Conservation (phyloP, 2,888 invertebrate genomes). For the Acleris laterana region DNA sequence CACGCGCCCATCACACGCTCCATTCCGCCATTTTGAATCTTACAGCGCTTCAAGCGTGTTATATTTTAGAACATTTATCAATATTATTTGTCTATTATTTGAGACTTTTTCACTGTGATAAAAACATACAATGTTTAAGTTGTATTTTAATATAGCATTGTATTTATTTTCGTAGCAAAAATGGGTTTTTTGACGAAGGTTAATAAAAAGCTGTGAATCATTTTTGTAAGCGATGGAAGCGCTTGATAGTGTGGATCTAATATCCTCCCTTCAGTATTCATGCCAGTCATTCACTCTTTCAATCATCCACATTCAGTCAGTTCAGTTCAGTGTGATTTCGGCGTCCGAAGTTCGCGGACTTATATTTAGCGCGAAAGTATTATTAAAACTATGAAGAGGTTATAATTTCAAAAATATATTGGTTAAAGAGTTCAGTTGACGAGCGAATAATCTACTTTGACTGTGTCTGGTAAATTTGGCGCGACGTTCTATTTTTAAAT, state of each 20-base stretch:
- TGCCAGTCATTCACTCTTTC: conserved; percentile 76
- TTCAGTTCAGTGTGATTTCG: conserved; percentile 53
- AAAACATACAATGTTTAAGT: too few relatives aligned
- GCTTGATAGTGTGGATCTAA: conserved; percentile 43
- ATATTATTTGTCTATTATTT: too few relatives aligned
- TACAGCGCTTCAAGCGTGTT: conserved; percentile 42
- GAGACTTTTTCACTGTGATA: too few relatives aligned
- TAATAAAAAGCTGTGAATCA: not conserved
- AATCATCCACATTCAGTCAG: conserved; percentile 47
- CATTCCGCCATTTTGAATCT: conserved; percentile 31
- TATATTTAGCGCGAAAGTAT: not conserved
- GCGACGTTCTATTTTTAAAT: conserved; percentile 42
- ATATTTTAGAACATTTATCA: not conserved
- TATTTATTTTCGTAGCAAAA: too few relatives aligned
- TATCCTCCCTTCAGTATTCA: conserved; percentile 74
- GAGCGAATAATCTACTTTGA: not conserved
- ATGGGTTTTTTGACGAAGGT: not conserved
- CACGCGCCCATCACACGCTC: conserved; percentile 42
- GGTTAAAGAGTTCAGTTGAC: not conserved
- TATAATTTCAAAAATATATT: not conserved
- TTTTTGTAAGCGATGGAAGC: conserved; percentile 53
- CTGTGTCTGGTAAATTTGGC: conserved; percentile 38
- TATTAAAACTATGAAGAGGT: conserved; percentile 3
- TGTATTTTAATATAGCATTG: too few relatives aligned
- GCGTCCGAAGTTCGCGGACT: conserved; percentile 34